These are phyloP conservation scores for Bovichtus variegatus DNA, from an alignment of 2,797 vertebrate genomes.

Conservation along the genomic window DNA sequence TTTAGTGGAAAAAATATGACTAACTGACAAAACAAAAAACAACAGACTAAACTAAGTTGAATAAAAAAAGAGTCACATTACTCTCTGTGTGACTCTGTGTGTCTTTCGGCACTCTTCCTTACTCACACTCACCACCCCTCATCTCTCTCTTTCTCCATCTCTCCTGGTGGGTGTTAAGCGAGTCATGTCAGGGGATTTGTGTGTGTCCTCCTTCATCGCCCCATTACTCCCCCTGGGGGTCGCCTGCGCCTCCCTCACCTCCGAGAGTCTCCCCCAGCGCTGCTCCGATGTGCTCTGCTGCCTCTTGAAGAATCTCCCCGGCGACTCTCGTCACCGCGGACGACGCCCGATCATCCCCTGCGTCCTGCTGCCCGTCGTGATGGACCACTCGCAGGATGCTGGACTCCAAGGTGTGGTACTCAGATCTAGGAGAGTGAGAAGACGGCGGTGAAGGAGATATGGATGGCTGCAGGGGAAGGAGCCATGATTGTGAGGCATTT, in stretches of 20 bases:
- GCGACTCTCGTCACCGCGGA: constrained; percentile 83
- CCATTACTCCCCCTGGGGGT: constrained; percentile 91
- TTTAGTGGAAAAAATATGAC: constrained; percentile 20
- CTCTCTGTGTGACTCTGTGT: constrained; percentile 36
- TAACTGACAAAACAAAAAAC: constrained; percentile 27
- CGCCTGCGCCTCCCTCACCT: constrained; percentile 89
- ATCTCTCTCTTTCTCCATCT: constrained; percentile 66
- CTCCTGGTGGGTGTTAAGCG: constrained; percentile 93
- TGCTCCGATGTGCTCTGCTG: constrained; percentile 91
- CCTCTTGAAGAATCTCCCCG: constrained; percentile 94
- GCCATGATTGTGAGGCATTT: constrained; percentile 65
- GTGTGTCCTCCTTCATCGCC: constrained; percentile 88
- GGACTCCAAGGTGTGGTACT: constrained; percentile 88
- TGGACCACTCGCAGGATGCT: constrained; percentile 91
- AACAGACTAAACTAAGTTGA: constrained; percentile 38
- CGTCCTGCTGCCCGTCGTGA: constrained; percentile 84
- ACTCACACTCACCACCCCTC: constrained; percentile 79
- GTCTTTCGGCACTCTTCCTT: constrained; percentile 49
- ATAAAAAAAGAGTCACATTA: constrained; percentile 41
- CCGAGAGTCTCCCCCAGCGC: constrained; percentile 92
- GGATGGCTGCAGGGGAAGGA: constrained; percentile 51
- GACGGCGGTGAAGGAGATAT: constrained; percentile 44
- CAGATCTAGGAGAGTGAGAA: constrained; percentile 80
- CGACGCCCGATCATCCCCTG: constrained; percentile 85
- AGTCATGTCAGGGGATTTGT: constrained; percentile 92